A percentile compares a stretch with the other conserved stretches of the same genome.
Evolutionary conservation across 1,140 invertebrate genomes (phyloP).

Genomic region (Aleiodes sp.): DNA sequence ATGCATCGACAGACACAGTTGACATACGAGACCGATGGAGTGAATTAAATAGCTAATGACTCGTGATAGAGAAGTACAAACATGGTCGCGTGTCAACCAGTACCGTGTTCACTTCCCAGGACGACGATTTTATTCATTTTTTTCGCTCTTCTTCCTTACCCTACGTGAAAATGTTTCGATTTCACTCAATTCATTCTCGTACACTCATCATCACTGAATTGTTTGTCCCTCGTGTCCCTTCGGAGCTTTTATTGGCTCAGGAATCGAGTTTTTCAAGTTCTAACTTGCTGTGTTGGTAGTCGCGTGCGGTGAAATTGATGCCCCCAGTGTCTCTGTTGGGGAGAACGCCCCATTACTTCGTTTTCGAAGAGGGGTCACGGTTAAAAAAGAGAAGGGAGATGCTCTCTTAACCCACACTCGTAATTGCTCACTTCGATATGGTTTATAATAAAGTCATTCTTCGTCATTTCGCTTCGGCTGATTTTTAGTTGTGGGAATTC

Average conservation of each 20-base stretch:
- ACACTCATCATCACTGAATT: constrained; percentile 1
- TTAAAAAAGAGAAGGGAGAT: constrained; percentile 17
- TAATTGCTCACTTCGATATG: constrained; percentile 54
- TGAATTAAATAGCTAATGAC: constrained; percentile 45
- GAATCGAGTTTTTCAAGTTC: neutral
- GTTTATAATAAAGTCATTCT: constrained; percentile 57
- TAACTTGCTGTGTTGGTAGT: constrained; percentile 10
- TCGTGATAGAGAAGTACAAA: constrained; percentile 47
- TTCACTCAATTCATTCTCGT: constrained; percentile 1
- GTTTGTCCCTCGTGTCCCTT: constrained; percentile 20
- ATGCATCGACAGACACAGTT: neutral
- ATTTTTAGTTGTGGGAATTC: constrained; percentile 13
- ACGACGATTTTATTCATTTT: neutral
- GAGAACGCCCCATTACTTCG: constrained; percentile 51
- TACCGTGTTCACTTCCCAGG: constrained; percentile 34
- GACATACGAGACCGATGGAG: constrained; percentile 39
- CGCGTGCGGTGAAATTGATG: constrained; percentile 38
- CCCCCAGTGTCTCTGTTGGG: constrained; percentile 38
- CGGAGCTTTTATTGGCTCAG: constrained; percentile 8
- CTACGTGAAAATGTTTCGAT: constrained; percentile 6
- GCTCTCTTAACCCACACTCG: constrained; percentile 18
- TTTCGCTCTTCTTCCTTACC: constrained; percentile 37
- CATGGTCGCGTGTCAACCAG: constrained; percentile 42
- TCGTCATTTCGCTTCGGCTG: no score
- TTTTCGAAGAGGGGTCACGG: constrained; percentile 8